Base-by-base conservation (phyloP, 1,140 invertebrate species). In the Bombyx mori region DNA sequence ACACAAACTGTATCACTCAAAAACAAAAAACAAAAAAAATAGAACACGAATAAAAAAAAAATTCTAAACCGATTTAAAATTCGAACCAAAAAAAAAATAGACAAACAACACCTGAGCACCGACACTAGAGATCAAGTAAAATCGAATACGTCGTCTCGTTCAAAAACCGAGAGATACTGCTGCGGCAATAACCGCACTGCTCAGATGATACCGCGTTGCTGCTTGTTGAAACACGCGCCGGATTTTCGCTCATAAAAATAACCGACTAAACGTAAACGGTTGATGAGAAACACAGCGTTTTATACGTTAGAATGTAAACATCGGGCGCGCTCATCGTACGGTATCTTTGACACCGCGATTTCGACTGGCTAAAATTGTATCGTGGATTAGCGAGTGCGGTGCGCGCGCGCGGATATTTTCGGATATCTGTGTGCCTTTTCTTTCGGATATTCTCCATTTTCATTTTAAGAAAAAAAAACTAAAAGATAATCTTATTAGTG, bases 291-390 rank as follows among this genome's bases (percentile, higher is more conserved):
- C 60, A 65, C 61, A 61, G 63, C 58, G 62, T 67, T 18, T 18
- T 67, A 56, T 58, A 57, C 56, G 61, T 62, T 35, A 56, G 58
- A 67, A 62, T 58, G 62, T 68, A 68, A 68, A 68, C 61, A 69
- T 51, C 49, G 50, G 42, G 52, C 55, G 54, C 59, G 65, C 60
- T 61, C 55, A 71, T 71, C 63, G 74, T 69, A 79, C 74, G 64
- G 58, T 73, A 68, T 72, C 67, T 69, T 63, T 71, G 73, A 74
- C 79, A 79, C 71, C 80, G 77, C 72, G 77, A 71, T 77, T 76
- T 76, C 63, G 65, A 86, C 82, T 86, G 80, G 78, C 82, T 86
- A 86, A 83, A 78, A 66, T 82, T 82, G 82, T 54, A 57, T 73
- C 69, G 61, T 53, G 65, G 73, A 35, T 51, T 2, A 69, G 45